A percentile compares a stretch with the other conserved stretches of the same genome.
Evolutionary conservation across 2,888 invertebrate genomes (phyloP).

Genomic region (Chirona hameri): DNA sequence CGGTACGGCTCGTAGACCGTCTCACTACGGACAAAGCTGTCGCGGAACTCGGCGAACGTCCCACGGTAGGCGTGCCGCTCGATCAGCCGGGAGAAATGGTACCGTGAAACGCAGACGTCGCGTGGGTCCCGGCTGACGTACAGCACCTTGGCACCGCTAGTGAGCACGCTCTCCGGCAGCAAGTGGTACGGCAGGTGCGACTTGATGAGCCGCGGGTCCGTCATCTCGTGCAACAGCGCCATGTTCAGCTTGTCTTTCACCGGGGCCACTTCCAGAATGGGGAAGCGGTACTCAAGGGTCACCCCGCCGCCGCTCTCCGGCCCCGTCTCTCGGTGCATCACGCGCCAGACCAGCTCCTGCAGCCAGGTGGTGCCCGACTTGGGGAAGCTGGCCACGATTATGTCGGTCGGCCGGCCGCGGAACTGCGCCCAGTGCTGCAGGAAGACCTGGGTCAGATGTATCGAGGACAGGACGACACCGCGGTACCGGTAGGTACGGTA

Average conservation of each 20-base stretch:
- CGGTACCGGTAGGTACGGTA: neutral
- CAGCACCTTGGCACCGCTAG: conserved; percentile 52
- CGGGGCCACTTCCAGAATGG: conserved; percentile 46
- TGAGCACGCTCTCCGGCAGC: conserved; percentile 49
- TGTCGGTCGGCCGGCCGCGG: conserved; percentile 38
- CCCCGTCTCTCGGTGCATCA: conserved; percentile 43
- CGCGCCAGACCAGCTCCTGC: conserved; percentile 48
- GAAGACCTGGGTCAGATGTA: neutral
- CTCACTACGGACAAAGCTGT: conserved; percentile 50
- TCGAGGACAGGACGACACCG: neutral
- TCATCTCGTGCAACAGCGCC: conserved; percentile 8
- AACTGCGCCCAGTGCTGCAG: conserved; percentile 35
- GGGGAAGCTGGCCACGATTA: conserved; percentile 41
- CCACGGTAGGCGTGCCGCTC: conserved; percentile 56
- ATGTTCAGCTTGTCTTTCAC: conserved; percentile 38
- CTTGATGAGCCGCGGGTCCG: conserved; percentile 58
- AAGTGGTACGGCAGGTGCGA: conserved; percentile 61
- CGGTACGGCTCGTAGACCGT: neutral
- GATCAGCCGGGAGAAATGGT: conserved; percentile 68
- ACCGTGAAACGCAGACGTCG: conserved; percentile 79
- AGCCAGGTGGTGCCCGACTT: conserved; percentile 47
- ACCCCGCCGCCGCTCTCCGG: conserved; percentile 41
- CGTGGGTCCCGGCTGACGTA: conserved; percentile 82
- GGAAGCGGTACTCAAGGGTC: conserved; percentile 42
- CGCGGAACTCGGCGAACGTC: conserved; percentile 57